Evolutionary conservation across 2,888 invertebrate species (phyloP).

Genomic region (Netelia virgata): DNA sequence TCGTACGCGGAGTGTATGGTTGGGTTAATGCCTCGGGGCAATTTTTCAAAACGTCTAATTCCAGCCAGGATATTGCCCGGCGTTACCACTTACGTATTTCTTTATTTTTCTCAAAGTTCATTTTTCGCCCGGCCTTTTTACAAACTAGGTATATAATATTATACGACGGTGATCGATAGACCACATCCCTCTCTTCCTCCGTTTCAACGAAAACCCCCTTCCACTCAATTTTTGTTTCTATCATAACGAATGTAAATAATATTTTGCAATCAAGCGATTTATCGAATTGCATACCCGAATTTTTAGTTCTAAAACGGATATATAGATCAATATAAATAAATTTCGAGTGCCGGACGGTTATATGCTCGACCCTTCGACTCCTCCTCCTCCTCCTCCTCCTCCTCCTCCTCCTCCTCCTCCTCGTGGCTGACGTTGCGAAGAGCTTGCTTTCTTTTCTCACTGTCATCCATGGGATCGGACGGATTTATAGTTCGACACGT

Average conservation of each 20-base stretch:
- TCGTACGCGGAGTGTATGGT: no score
- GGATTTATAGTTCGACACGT: slow-evolving; percentile 66
- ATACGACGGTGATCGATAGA: slow-evolving; percentile 52
- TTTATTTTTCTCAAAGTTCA: no score
- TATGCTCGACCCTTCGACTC: not conserved
- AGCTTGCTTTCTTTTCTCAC: not conserved
- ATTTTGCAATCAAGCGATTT: slow-evolving; percentile 50
- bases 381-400: not conserved
- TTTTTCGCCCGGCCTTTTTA: not conserved
- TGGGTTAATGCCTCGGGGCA: no score
- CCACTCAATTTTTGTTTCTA: not conserved
- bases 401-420: not conserved
- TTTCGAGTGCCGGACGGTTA: no score
- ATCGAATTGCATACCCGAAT: slow-evolving; percentile 13
- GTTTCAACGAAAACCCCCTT: not conserved
- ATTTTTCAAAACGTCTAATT: no score
- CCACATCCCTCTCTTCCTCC: slow-evolving; percentile 5
- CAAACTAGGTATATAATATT: slow-evolving; percentile 12
- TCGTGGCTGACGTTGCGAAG: not conserved
- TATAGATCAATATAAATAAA: no score
- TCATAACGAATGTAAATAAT: slow-evolving; percentile 28
- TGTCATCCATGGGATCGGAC: slow-evolving; percentile 20
- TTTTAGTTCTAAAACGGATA: not conserved
- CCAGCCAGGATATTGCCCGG: no score
- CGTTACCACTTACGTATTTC: no score